Base-by-base conservation (phyloP, 2,888 invertebrate genomes). In the Meandrusa payeni region DNA sequence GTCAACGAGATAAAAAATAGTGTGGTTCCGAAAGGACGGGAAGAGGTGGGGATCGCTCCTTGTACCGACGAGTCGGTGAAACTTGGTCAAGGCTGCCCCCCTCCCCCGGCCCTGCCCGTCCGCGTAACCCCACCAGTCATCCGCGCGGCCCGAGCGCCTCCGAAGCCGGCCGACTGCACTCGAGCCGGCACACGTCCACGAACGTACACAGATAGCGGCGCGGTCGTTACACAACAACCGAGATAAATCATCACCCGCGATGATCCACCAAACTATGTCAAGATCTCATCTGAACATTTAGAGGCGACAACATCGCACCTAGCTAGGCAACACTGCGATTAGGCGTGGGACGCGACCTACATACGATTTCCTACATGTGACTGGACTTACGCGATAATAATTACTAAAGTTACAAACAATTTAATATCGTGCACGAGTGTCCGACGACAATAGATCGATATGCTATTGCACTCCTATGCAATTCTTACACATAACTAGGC, bases 21-120 rank as follows among this genome's bases (percentile, higher is more conserved):
- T 59, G 47, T n/a, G 55, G 54, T 58, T 59, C 56, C 48, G 60
- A 60, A 83, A 82, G 76, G 79, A 83, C 78, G 82, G 82, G 82
- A 85, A 82, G 79, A 81, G 80, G 86, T 82, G 83, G 85, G 86
- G 81, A 81, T 76, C 73, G 69, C 79, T 82, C 76, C 81, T 81
- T 81, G 80, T 82, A 76, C 79, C 77, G 80, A 80, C 76, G 81
- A 83, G 76, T 74, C 80, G 70, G 77, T 82, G 81, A 86, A 88
- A 88, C 87, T 86, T 85, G 86, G 85, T 86, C 87, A 85, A 85
- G 86, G 86, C 81, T 82, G 78, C 61, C 69, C 58, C 61, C 70
- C 59, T 66, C 71, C 65, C 70, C 69, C n/a, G n/a, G n/a, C n/a
- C n/a, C n/a, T n/a, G n/a, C 64, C 60, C 48, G 58, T 58, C 63